Base-by-base conservation (phyloP, 2,113 vertebrate genomes). In the Plotosus lineatus region DNA sequence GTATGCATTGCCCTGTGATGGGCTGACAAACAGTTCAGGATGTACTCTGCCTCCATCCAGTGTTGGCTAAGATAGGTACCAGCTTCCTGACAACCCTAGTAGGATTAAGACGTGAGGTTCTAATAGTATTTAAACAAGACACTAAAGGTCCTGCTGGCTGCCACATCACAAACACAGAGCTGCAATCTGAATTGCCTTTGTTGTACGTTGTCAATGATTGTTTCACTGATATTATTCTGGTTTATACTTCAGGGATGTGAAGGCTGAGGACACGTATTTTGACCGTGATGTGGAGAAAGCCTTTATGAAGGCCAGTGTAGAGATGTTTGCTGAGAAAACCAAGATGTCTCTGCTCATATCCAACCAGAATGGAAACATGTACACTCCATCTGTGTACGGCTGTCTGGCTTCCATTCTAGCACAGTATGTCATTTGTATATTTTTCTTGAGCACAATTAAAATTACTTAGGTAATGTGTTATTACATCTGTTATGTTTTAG, bases 311-410 rank as follows among this genome's bases (percentile, higher is more conserved):
- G 96, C 97, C 28, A 99, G 98, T 36, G 74, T 93, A 19, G 95
- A 98, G 26, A 85, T 97, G 85, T 99, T 97, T 89, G 93, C 94
- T 83, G 92, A 92, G 89, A 99, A 99, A 91, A 99, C 98, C 65
- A 97, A 97, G 89, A 87, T 93, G 6, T 99, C 97, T 0, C 90
- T 99, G 78, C 94, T 99, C 0, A 88, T 98, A 28, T 98, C 98
- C 58, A 98, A 94, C 87, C 95, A 96, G 86, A 99, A 98, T 48
- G 98, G 98, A 78, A 99, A 99, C 90, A 99, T 99, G 97, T 99
- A 99, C 85, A 98, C 97, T 0, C 95, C 97, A 1, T 99, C 98
- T 1, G 97, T 99, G 38, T 99, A 99, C 0, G 98, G 98, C 86
- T 99, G 96, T 89, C 94, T 99, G 84, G 96, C 96, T 14, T 98